Evolutionary conservation across 92 coral and sea anemone genomes (phyloP).

Genomic region (Virgularia gustaviana): DNA sequence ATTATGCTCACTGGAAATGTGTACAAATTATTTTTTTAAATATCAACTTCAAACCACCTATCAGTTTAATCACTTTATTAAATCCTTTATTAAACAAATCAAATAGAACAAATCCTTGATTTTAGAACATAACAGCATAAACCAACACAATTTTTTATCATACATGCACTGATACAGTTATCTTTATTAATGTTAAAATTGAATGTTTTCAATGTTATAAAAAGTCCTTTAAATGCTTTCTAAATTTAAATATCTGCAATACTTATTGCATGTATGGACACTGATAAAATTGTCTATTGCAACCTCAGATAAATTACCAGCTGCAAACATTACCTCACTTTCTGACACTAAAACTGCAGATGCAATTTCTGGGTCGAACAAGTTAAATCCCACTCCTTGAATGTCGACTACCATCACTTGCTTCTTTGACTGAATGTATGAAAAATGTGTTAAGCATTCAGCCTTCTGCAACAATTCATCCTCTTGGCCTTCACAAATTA

Average conservation of each 20-base stretch:
- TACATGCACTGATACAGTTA: too few species aligned
- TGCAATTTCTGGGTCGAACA: slow-evolving; percentile 46
- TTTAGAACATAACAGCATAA: too few species aligned
- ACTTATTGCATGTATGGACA: slow-evolving; percentile 29
- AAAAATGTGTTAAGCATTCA: slow-evolving; percentile 35
- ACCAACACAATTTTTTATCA: too few species aligned
- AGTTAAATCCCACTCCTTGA: slow-evolving; percentile 34
- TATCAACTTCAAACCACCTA: too few species aligned
- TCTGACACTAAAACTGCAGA: slow-evolving; percentile 25
- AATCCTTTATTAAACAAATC: too few species aligned
- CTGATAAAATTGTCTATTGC: slow-evolving; percentile 39
- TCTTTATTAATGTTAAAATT: too few species aligned
- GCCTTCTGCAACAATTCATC: slow-evolving; percentile 26
- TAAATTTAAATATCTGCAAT: slow-evolving; percentile 29
- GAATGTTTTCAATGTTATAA: too few species aligned
- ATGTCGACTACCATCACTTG: slow-evolving; percentile 43
- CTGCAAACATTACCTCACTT: slow-evolving; percentile 34
- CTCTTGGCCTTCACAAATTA: slow-evolving; percentile 4
- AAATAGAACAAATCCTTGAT: too few species aligned
- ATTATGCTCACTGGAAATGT: not conserved
- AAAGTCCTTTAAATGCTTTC: too few species aligned
- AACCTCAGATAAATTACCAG: slow-evolving; percentile 32
- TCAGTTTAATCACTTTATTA: too few species aligned
- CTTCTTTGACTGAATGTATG: slow-evolving; percentile 25
- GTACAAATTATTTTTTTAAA: too few species aligned